These are phyloP conservation scores for Synchiropus splendidus DNA, from an alignment of 2,113 vertebrate species.

Conservation along the genomic window DNA sequence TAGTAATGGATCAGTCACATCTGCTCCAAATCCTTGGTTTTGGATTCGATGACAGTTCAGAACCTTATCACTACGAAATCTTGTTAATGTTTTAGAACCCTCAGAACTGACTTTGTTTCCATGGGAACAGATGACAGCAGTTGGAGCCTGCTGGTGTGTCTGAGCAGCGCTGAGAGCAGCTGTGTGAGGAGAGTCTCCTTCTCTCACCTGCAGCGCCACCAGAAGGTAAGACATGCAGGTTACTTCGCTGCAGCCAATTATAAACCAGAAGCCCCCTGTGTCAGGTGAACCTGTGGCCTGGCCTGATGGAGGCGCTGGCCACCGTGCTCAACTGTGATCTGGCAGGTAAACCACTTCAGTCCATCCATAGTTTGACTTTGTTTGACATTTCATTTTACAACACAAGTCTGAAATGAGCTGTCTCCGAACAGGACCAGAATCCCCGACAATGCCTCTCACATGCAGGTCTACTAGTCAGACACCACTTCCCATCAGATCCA, in stretches of 20 bases:
- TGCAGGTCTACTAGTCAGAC: background rate
- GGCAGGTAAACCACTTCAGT: constrained; percentile 68
- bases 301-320: constrained; percentile 74
- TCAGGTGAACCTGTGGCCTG: constrained; percentile 81
- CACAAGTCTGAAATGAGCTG: background rate
- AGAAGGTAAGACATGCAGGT: constrained; percentile 68
- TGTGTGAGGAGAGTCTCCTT: constrained; percentile 70
- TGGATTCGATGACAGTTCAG: background rate
- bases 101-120: constrained; percentile 6
- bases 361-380: background rate
- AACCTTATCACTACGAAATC: background rate
- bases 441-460: too few species aligned
- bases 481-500: background rate
- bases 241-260: constrained; percentile 1
- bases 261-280: background rate
- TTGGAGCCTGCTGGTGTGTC: constrained; percentile 82
- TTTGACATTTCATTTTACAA: background rate
- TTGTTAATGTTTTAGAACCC: background rate
- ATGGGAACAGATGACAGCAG: constrained; percentile 27
- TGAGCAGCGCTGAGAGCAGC: constrained; percentile 60
- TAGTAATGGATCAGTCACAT: background rate
- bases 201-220: constrained; percentile 62
- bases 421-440: too few species aligned
- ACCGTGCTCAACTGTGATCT: constrained; percentile 64
- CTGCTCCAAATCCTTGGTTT: background rate